Percentiles rank a stretch among this genome's conserved stretches.
Conservation (phyloP, 37 sponge, comb jelly and placozoan genomes). For the Spongilla lacustris region DNA sequence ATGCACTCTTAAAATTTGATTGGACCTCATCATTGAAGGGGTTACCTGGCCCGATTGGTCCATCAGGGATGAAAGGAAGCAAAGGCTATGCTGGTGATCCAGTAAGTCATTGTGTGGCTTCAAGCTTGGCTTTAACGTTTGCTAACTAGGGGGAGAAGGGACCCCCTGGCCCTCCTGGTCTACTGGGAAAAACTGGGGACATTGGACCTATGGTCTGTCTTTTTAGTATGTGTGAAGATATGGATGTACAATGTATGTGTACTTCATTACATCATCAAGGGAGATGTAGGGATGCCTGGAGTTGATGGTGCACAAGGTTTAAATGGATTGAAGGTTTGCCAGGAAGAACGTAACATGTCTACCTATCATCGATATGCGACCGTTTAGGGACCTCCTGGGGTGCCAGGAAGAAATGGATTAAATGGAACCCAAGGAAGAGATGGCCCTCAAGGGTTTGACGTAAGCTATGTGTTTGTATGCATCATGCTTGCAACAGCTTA, state of each 20-base stretch:
- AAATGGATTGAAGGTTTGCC: background rate
- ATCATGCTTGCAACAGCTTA: background rate
- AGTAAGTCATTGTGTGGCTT: background rate
- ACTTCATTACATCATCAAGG: background rate
- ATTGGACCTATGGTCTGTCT: background rate
- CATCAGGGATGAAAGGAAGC: background rate
- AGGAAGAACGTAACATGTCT: background rate
- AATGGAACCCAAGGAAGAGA: background rate
- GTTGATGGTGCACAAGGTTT: background rate
- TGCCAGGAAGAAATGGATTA: background rate
- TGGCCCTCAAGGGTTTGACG: background rate
- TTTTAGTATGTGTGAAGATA: background rate
- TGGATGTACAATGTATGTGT: background rate
- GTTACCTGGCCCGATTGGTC: background rate
- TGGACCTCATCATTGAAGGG: background rate
- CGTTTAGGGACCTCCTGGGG: background rate
- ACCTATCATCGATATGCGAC: background rate
- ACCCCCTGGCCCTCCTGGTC: background rate
- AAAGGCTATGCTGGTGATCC: background rate
- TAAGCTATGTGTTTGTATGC: background rate
- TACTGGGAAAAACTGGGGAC: background rate
- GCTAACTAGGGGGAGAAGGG: background rate
- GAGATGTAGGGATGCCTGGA: background rate
- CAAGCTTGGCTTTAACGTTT: background rate
- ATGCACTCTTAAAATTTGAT: background rate